Percentiles rank a stretch among this genome's conserved stretches.
These are phyloP conservation scores for Amblyjoppa proteus DNA, from an alignment of 2,888 invertebrate genomes.

Conservation along the genomic window DNA sequence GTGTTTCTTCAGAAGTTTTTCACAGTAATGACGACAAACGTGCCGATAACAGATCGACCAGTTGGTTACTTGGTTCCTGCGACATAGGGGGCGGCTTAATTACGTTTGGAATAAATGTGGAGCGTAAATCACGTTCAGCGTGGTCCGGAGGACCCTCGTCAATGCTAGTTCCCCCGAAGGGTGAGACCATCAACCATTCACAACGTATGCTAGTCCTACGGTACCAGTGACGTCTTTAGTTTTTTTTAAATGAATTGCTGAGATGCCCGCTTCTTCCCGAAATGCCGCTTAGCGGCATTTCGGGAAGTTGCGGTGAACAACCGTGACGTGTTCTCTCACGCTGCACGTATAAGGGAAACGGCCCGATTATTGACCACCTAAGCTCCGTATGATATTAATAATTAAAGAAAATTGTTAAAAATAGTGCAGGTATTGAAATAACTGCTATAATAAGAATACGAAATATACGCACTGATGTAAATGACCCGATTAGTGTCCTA, in stretches of 20 bases:
- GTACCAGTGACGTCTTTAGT: constrained; percentile 15
- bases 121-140: constrained; percentile 33
- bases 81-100: constrained; percentile 20
- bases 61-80: background rate
- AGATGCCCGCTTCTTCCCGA: background rate
- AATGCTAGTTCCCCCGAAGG: background rate
- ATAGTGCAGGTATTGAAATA: too few species aligned
- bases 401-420: too few species aligned
- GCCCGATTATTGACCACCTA: too few species aligned
- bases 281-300: background rate
- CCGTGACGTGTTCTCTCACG: too few species aligned
- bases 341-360: too few species aligned
- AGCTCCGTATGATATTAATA: too few species aligned
- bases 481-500: too few species aligned
- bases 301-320: too few species aligned
- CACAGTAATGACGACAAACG: background rate
- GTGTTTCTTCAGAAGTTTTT: constrained; percentile 26
- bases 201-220: constrained; percentile 12
- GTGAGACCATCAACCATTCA: background rate
- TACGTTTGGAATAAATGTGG: constrained; percentile 32
- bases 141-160: constrained; percentile 18
- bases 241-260: constrained; percentile 27
- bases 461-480: too few species aligned
- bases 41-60: background rate
- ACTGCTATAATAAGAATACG: too few species aligned